Evolutionary conservation across 2,113 vertebrate genomes (phyloP).

Genomic region (Columba livia): DNA sequence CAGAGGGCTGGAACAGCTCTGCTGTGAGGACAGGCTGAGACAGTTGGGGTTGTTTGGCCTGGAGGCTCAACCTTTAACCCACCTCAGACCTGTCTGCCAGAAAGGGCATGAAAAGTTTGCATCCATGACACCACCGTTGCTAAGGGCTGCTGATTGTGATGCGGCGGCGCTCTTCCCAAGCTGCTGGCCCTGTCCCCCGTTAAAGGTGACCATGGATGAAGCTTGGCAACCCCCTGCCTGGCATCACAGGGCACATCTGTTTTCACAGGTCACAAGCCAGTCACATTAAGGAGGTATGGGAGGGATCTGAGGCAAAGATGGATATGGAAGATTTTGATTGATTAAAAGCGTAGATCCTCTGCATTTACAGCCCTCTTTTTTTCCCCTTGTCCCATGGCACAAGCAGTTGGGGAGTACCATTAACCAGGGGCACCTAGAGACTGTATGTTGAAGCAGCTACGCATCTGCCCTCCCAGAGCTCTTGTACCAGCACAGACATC

Average conservation of each 20-base stretch:
- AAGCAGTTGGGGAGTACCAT: background rate
- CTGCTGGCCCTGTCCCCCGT: background rate
- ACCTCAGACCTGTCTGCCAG: background rate
- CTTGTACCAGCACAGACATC: background rate
- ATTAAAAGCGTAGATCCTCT: background rate
- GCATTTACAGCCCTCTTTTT: background rate
- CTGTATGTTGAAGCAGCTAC: background rate
- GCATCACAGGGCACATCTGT: background rate
- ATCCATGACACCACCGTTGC: background rate
- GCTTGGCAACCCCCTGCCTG: background rate
- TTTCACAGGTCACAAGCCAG: background rate
- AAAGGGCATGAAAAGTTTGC: background rate
- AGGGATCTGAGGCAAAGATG: background rate
- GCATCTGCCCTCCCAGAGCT: background rate
- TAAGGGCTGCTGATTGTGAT: background rate
- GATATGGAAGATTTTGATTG: background rate
- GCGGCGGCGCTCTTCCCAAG: background rate
- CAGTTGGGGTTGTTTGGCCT: too few relatives aligned
- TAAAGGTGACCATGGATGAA: background rate
- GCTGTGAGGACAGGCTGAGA: too few relatives aligned
- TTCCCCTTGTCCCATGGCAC: background rate
- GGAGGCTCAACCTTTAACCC: background rate
- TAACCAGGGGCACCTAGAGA: background rate
- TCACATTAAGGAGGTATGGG: fast-evolving
- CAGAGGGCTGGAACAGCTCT: too few relatives aligned